phyloP scores from a whole-genome alignment of 2,888 invertebrate species.

The Oscheius myriophilus region DNA sequence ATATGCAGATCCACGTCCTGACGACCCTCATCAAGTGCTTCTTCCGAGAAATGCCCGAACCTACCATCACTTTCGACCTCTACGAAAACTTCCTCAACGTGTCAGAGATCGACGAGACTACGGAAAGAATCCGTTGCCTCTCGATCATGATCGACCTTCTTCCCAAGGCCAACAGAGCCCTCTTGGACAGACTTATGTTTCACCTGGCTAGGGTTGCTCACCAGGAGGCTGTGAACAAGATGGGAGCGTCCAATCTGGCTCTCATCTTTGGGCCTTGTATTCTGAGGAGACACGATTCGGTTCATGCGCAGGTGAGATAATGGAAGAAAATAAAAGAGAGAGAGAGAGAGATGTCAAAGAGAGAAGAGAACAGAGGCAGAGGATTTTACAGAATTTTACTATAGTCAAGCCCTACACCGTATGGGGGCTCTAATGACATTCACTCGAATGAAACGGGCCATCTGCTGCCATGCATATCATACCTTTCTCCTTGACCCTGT shows the following conservation, averaged over 20 bases:
- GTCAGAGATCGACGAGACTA: conserved; percentile 81
- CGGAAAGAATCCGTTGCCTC: conserved; percentile 84
- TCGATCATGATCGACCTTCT: conserved; percentile 88
- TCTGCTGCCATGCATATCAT: too few relatives aligned
- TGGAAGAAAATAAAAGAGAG: background rate
- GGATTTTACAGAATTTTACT: too few relatives aligned
- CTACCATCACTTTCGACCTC: conserved; percentile 88
- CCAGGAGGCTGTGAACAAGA: conserved; percentile 84
- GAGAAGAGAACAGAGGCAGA: too few relatives aligned
- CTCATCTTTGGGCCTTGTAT: conserved; percentile 95
- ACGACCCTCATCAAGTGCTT: conserved; percentile 88
- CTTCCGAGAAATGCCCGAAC: conserved; percentile 91
- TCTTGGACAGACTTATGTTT: conserved; percentile 90
- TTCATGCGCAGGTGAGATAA: conserved; percentile 76
- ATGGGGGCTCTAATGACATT: too few relatives aligned
- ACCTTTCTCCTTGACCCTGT: too few relatives aligned
- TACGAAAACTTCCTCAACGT: conserved; percentile 93
- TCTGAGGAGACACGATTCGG: conserved; percentile 83
- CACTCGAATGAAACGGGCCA: too few relatives aligned
- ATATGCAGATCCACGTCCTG: conserved; percentile 87
- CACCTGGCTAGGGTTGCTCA: conserved; percentile 81
- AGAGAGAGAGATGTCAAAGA: too few relatives aligned
- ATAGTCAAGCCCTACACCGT: too few relatives aligned
- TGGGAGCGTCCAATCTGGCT: conserved; percentile 89
- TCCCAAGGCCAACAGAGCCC: conserved; percentile 83